Evolutionary conservation across 2,113 vertebrate genomes (phyloP).

Genomic region (Sorex araneus): DNA sequence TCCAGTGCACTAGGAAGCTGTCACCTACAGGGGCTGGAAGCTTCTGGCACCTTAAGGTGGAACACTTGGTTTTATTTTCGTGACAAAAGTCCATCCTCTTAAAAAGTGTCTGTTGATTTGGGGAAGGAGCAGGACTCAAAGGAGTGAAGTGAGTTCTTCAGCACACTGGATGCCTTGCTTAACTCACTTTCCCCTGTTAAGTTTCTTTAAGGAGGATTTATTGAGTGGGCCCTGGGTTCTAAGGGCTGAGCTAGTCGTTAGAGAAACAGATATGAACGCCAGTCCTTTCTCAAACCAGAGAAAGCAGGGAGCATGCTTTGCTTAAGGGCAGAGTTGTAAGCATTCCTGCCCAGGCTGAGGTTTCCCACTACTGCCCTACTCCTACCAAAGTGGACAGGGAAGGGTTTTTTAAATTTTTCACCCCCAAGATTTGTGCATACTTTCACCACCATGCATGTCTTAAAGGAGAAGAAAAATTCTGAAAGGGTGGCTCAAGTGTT

Average conservation of each 20-base stretch:
- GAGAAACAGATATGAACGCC: background rate
- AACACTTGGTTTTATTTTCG: background rate
- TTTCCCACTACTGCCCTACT: too few species aligned
- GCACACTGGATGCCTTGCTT: background rate
- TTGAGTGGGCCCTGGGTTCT: background rate
- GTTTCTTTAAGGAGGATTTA: background rate
- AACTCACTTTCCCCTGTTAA: slow-evolving; percentile 5
- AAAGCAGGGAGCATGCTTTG: background rate
- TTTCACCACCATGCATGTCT: background rate
- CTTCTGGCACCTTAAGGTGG: background rate
- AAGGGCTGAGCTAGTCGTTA: background rate
- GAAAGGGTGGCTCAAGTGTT: background rate
- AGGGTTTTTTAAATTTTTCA: background rate
- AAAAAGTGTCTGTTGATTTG: background rate
- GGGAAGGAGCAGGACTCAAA: background rate
- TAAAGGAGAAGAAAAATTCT: background rate
- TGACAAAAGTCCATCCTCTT: background rate
- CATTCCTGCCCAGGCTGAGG: background rate
- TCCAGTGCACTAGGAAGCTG: background rate
- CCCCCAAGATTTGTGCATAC: background rate
- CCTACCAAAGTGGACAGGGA: background rate
- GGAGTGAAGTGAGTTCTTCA: background rate
- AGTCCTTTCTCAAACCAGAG: background rate
- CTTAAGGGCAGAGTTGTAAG: background rate
- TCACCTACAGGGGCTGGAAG: background rate